Evolutionary conservation across 2,113 vertebrate species (phyloP).

Genomic region (Petaurus breviceps): DNA sequence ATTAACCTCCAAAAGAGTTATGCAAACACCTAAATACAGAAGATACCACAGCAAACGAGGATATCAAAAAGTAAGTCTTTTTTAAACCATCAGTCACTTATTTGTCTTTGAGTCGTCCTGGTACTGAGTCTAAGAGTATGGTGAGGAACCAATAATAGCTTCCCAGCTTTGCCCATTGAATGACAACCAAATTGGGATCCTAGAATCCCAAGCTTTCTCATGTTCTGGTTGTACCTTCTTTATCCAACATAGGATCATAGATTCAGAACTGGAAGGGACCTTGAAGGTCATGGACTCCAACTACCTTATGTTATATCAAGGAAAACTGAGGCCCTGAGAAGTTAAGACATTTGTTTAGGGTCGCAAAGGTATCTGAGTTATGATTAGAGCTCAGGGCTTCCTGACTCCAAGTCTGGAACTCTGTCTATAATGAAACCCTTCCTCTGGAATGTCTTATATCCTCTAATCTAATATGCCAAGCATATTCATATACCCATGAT

Average conservation of each 20-base stretch:
- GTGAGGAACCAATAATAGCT: constrained; percentile 7
- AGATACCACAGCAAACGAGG: constrained; percentile 41
- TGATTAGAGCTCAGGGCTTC: background rate
- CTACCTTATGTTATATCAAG: background rate
- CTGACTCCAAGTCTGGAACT: background rate
- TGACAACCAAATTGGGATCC: constrained; percentile 14
- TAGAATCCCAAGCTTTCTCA: constrained; percentile 19
- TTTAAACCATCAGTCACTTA: constrained; percentile 46
- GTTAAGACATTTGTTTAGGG: background rate
- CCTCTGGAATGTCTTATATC: background rate
- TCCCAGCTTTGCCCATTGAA: background rate
- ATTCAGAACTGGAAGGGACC: background rate
- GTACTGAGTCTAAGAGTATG: constrained; percentile 46
- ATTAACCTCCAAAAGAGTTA: constrained; percentile 49
- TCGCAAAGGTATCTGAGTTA: background rate
- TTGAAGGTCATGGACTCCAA: background rate
- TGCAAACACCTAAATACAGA: constrained; percentile 54
- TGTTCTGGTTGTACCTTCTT: background rate
- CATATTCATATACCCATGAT: background rate
- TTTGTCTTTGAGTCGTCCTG: constrained; percentile 41
- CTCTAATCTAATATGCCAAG: background rate
- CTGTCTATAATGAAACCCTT: background rate
- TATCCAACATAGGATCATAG: background rate
- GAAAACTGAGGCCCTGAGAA: background rate
- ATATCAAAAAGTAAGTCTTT: constrained; percentile 48